phyloP scores from a whole-genome alignment of 2,113 vertebrate genomes.

The Motacilla tschutschensis region DNA sequence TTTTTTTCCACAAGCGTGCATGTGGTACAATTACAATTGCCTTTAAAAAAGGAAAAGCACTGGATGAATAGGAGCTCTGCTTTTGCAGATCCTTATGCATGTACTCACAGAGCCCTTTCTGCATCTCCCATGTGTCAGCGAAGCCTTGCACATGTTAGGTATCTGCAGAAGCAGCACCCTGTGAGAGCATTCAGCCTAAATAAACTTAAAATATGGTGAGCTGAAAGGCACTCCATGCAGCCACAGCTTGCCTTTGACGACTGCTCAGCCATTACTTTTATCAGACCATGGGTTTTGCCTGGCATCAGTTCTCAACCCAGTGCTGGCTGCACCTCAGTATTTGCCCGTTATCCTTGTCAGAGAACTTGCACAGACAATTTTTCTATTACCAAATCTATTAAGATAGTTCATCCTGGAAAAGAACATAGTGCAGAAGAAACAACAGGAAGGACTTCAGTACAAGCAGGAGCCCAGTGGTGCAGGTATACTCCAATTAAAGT shows the following conservation, averaged over 20 bases:
- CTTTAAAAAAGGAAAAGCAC: not conserved
- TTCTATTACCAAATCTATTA: not conserved
- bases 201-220: not conserved
- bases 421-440: not conserved
- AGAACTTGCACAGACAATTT: not conserved
- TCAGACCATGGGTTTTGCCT: not conserved
- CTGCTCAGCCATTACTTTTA: not conserved
- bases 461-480: not conserved
- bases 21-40: not conserved
- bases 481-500: not conserved
- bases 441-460: not conserved
- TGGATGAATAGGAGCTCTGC: not conserved
- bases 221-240: not conserved
- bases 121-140: not conserved
- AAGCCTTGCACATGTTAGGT: rapidly evolving
- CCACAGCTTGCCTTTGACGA: not conserved
- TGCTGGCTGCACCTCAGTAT: not conserved
- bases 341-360: not conserved
- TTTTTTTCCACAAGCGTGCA: not conserved
- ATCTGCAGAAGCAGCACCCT: not conserved
- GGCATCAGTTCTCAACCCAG: not conserved
- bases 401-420: not conserved
- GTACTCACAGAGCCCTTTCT: not conserved
- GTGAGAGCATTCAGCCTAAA: not conserved
- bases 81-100: not conserved